Evolutionary conservation across 2,797 vertebrate genomes (phyloP), one percentile per base, ranked within the genome.

Genomic region (Cynodonichthys magdalenae): DNA sequence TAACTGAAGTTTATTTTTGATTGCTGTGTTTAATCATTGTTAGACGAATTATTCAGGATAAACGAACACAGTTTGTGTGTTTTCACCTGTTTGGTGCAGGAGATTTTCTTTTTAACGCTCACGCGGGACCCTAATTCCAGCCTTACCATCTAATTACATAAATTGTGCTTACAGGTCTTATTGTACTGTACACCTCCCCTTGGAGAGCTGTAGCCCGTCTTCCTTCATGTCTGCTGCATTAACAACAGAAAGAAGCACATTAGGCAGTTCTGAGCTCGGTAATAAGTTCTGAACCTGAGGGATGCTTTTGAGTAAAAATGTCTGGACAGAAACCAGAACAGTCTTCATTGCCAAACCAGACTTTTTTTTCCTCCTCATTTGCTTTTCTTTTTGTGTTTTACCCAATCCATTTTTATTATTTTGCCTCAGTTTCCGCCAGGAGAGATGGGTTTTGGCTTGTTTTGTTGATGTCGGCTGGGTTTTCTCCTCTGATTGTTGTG

Each of bases 101-200:
- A 9, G 49, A 60, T 58, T 51, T 45, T 52, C n/a, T 56, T 69
- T 50, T 48, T 34, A 65, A 62, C 64, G 73, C 51, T 63, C 53
- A 56, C 17, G 19, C 34, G 49, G 75, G 75, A 72, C 80, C 34
- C 77, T 79, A 77, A 89, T 90, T 82, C 67, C 67, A 81, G 63
- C 81, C 63, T 74, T 69, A 42, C 72, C 60, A 82, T 86, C 86
- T 91, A 91, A 92, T 93, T 92, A 90, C 82, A 87, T 92, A 87
- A 88, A 89, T 88, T 90, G 87, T 91, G 89, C 90, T 93, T 92
- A 89, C 91, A 90, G 91, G 88, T 92, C 90, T 88, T 76, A 89
- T 88, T 84, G 85, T 83, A 79, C 80, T 81, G 66, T 81, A 75
- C 81, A 68, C 67, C 60, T 87, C 61, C 77, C 88, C 89, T 81